Conservation (phyloP, 1,140 invertebrate genomes). For the Achatina immaculata region DNA sequence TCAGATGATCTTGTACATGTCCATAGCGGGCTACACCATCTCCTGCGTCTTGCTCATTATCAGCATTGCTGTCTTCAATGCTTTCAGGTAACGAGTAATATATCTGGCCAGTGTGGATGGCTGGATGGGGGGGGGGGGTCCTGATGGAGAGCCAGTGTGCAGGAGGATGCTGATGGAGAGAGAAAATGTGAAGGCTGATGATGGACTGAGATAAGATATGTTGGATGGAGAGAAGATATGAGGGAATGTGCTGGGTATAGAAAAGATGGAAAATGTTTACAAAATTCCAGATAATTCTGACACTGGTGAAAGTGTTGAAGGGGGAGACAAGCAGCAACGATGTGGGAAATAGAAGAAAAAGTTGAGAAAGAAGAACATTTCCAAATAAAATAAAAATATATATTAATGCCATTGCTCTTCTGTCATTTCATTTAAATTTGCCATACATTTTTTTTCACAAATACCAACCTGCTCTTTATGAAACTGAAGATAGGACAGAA, state of each 20-base stretch:
- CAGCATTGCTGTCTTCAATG: conserved; percentile 14
- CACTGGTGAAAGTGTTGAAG: no score
- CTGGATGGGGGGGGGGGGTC: neutral
- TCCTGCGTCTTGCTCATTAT: conserved; percentile 16
- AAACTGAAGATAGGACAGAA: no score
- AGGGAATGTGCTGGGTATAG: neutral
- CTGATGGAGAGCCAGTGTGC: neutral
- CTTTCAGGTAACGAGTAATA: neutral
- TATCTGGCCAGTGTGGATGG: neutral
- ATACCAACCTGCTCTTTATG: no score
- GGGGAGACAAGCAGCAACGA: no score
- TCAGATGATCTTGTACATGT: conserved; percentile 6
- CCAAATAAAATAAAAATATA: neutral
- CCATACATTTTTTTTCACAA: no score
- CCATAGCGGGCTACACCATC: conserved; percentile 7
- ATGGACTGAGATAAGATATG: neutral
- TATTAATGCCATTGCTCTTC: no score
- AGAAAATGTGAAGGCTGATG: neutral
- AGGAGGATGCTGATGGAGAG: neutral
- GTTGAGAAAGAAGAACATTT: neutral
- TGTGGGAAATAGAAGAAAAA: no score
- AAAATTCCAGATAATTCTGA: no score
- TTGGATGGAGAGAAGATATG: neutral
- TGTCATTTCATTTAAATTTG: no score
- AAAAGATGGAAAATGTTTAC: neutral